These are phyloP conservation scores for Seira sanloemensis DNA, from an alignment of 2,888 invertebrate species.

Conservation along the genomic window DNA sequence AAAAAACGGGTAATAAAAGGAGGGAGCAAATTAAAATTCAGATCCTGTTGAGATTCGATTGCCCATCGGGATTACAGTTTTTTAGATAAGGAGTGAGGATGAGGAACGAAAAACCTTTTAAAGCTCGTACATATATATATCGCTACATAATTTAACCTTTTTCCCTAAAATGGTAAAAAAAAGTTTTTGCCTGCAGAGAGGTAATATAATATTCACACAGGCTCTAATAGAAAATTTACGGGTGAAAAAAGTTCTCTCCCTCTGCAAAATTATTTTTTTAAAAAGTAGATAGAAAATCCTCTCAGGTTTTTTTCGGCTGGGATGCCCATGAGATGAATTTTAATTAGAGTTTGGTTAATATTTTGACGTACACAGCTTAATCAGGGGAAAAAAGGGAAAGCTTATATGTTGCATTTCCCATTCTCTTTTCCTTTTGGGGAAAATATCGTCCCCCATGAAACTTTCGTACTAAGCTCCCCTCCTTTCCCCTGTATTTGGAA, in stretches of 20 bases:
- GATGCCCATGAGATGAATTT: slow-evolving; percentile 39
- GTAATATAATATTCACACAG: no score
- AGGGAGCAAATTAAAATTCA: slow-evolving; percentile 53
- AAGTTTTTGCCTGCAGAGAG: no score
- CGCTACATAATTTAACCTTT: background rate
- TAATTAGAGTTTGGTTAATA: slow-evolving; percentile 37
- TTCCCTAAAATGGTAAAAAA: background rate
- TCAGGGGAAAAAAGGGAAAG: slow-evolving; percentile 24
- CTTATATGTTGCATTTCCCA: background rate
- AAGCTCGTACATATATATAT: background rate
- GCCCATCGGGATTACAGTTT: slow-evolving; percentile 30
- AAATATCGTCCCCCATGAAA: no score
- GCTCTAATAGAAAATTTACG: no score
- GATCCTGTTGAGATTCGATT: slow-evolving; percentile 44
- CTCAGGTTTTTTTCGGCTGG: no score
- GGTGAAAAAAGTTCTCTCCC: no score
- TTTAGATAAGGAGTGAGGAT: background rate
- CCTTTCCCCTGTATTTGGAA: no score
- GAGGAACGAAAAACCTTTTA: background rate
- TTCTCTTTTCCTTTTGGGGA: slow-evolving; percentile 9
- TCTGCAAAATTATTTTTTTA: no score
- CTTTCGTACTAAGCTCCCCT: no score
- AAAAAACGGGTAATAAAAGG: background rate
- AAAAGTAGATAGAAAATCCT: no score
- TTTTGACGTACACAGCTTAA: slow-evolving; percentile 35